Evolutionary conservation across 2,113 vertebrate genomes (phyloP).

Genomic region (Formicarius rufipectus): DNA sequence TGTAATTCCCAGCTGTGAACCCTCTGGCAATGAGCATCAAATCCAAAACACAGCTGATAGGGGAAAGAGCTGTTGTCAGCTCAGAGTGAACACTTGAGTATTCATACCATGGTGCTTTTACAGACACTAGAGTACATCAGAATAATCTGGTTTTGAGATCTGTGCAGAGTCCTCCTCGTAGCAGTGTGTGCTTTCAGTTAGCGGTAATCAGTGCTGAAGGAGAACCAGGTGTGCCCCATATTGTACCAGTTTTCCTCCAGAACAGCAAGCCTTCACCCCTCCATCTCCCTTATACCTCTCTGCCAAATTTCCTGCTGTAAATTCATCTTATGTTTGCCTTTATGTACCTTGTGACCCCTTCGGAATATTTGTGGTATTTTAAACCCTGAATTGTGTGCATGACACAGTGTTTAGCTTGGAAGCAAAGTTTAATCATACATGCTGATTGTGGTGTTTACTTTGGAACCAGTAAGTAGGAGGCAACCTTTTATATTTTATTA

Average conservation of each 20-base stretch:
- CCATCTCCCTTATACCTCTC: background rate
- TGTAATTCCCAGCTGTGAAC: conserved; percentile 47
- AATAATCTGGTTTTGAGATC: conserved; percentile 58
- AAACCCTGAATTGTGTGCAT: conserved; percentile 64
- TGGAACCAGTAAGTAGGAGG: conserved; percentile 71
- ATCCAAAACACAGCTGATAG: conserved; percentile 57
- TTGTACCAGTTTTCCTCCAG: conserved; percentile 38
- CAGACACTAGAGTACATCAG: conserved; percentile 24
- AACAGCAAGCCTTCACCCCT: background rate
- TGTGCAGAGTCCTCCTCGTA: conserved; percentile 32
- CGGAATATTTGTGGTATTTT: conserved; percentile 74
- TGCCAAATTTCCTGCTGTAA: conserved; percentile 60
- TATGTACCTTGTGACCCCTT: conserved; percentile 68
- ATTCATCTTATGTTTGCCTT: conserved; percentile 56
- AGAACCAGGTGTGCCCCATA: conserved; percentile 49
- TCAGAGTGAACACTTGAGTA: conserved; percentile 43
- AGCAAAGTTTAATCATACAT: conserved; percentile 63
- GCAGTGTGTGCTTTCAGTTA: conserved; percentile 18
- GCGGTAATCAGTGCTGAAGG: conserved; percentile 36
- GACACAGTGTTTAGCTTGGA: conserved; percentile 76
- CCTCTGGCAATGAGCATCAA: conserved; percentile 28
- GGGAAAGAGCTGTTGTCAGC: conserved; percentile 41
- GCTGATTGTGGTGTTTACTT: conserved; percentile 73
- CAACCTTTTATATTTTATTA: conserved; percentile 71
- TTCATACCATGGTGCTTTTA: conserved; percentile 39